Conservation (phyloP, 1,140 invertebrate species). For the Drosophila virilis region DNA sequence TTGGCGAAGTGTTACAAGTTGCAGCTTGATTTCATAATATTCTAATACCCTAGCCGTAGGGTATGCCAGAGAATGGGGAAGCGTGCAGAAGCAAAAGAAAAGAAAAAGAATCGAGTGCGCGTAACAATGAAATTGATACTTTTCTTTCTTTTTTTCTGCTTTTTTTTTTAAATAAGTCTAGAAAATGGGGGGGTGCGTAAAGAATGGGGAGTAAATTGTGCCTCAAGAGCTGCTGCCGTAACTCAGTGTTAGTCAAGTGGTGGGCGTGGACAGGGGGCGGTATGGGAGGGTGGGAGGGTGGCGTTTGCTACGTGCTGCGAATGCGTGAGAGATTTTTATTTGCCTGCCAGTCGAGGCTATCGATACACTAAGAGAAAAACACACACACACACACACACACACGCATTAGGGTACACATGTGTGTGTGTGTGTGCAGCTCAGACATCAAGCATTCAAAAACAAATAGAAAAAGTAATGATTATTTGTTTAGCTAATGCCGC, state of each 20-base stretch:
- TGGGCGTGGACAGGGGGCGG: constrained; percentile 20
- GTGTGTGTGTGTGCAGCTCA: constrained; percentile 15
- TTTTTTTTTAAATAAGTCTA: constrained; percentile 62
- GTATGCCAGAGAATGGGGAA: constrained; percentile 19
- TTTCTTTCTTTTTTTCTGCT: constrained; percentile 18
- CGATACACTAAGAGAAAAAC: constrained; percentile 60
- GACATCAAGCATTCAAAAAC: constrained; percentile 67
- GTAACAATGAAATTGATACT: constrained; percentile 83
- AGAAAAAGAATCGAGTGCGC: constrained; percentile 69
- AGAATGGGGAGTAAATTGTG: constrained; percentile 47
- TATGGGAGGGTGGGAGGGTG: not conserved
- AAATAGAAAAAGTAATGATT: constrained; percentile 83
- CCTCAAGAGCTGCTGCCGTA: constrained; percentile 62
- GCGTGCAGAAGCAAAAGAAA: constrained; percentile 10
- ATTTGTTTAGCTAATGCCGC: constrained; percentile 82
- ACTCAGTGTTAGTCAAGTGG: constrained; percentile 59
- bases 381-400: constrained; percentile 13
- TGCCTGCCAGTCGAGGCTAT: constrained; percentile 62
- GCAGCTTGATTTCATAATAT: constrained; percentile 33
- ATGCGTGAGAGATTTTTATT: constrained; percentile 83
- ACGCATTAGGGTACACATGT: constrained; percentile 25
- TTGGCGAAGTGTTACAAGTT: constrained; percentile 13
- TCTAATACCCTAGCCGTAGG: constrained; percentile 23
- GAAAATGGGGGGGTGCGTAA: constrained; percentile 10
- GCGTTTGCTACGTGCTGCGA: constrained; percentile 72